Conservation (phyloP, 1,140 invertebrate species). For the Nephila pilipes region DNA sequence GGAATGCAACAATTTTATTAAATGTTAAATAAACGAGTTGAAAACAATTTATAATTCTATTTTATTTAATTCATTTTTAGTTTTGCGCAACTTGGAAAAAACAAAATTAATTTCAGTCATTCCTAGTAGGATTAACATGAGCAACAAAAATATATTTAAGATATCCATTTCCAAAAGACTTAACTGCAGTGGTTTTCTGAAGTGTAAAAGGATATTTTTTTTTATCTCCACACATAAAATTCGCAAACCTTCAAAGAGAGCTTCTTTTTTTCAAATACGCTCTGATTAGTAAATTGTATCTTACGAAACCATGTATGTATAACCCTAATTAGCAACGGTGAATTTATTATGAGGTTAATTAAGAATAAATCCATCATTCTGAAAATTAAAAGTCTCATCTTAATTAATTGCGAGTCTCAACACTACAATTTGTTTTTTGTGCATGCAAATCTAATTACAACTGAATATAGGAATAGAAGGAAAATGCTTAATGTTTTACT, state of each 20-base stretch:
- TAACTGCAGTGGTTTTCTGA: neutral
- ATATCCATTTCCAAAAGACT: neutral
- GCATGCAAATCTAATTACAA: constrained; percentile 13
- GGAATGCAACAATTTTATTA: too few species aligned
- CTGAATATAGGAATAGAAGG: neutral
- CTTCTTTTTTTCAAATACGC: neutral
- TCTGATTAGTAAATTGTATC: constrained; percentile 4
- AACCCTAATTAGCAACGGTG: constrained; percentile 16
- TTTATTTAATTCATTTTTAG: too few species aligned
- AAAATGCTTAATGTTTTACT: constrained; percentile 8
- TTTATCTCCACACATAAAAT: neutral
- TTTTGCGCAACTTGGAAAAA: neutral
- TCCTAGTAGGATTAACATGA: neutral
- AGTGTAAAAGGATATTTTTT: neutral
- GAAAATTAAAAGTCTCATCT: constrained; percentile 1
- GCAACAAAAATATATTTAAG: neutral
- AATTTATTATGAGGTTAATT: constrained; percentile 46
- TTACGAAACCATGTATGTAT: constrained; percentile 10
- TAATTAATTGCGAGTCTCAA: constrained; percentile 43
- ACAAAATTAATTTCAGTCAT: neutral
- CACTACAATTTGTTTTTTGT: neutral
- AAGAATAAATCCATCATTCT: constrained; percentile 43
- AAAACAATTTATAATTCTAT: too few species aligned
- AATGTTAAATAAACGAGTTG: too few species aligned
- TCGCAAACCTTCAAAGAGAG: neutral